phyloP scores from a whole-genome alignment of 2,888 invertebrate species.

The Cistogaster globosa region DNA sequence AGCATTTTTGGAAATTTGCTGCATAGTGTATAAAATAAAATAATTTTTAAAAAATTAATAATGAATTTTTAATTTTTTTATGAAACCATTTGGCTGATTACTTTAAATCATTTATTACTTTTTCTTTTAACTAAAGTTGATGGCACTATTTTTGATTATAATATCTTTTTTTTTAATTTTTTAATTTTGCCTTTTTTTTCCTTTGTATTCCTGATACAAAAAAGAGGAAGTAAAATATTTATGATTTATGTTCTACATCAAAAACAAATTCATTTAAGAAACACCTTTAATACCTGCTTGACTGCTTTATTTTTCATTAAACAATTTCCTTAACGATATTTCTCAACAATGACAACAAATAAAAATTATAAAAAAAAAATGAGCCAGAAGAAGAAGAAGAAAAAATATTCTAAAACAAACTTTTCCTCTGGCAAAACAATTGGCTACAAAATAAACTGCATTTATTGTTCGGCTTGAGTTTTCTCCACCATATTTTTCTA shows the following conservation, averaged over 20 bases:
- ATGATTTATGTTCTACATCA: too few species aligned
- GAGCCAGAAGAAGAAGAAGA: background rate
- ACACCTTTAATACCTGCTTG: conserved; percentile 30
- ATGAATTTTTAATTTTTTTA: too few species aligned
- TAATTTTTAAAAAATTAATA: too few species aligned
- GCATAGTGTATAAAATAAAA: too few species aligned
- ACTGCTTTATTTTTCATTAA: conserved; percentile 47
- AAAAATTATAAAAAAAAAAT: background rate
- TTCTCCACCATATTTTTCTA: conserved; percentile 32
- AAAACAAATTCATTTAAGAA: conserved; percentile 23
- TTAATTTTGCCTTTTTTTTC: background rate
- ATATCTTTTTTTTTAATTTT: too few species aligned
- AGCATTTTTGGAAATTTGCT: too few species aligned
- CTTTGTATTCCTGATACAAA: too few species aligned
- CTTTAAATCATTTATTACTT: too few species aligned
- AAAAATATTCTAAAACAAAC: conserved; percentile 36
- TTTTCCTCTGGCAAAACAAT: conserved; percentile 63
- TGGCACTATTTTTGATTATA: too few species aligned
- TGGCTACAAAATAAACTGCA: conserved; percentile 68
- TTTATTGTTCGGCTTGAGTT: conserved; percentile 59
- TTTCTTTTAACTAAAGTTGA: too few species aligned
- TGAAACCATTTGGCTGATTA: too few species aligned
- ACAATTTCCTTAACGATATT: conserved; percentile 58
- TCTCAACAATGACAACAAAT: conserved; percentile 10
- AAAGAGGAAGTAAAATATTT: too few species aligned